phyloP scores from a whole-genome alignment of 2,113 vertebrate species.

The Syngnathus scovelli region DNA sequence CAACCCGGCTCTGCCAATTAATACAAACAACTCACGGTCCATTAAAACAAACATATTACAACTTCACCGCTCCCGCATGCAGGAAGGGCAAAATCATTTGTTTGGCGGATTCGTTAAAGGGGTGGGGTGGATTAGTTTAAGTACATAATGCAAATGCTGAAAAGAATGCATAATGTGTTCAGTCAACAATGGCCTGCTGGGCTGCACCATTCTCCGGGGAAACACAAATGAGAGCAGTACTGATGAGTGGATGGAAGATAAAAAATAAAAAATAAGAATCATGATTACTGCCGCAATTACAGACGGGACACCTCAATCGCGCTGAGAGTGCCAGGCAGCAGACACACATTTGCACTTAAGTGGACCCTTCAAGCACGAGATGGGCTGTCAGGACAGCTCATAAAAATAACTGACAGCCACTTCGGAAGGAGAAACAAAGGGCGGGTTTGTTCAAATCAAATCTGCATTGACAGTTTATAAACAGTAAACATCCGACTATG shows the following conservation, averaged over 20 bases:
- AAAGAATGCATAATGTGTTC: conserved; percentile 34
- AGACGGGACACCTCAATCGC: conserved; percentile 48
- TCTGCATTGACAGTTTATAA: not conserved
- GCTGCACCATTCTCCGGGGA: conserved; percentile 55
- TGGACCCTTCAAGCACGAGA: conserved; percentile 29
- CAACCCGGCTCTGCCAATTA: conserved; percentile 48
- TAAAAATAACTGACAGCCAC: conserved; percentile 14
- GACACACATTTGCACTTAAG: conserved; percentile 52
- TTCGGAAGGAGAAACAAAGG: not conserved
- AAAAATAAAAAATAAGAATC: conserved; percentile 58
- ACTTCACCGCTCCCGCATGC: conserved; percentile 28
- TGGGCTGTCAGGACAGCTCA: conserved; percentile 5
- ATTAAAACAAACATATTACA: conserved; percentile 55
- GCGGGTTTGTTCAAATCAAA: not conserved
- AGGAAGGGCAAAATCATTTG: conserved; percentile 39
- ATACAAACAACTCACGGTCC: conserved; percentile 49
- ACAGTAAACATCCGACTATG: not conserved
- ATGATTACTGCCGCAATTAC: conserved; percentile 65
- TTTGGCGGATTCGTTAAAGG: conserved; percentile 35
- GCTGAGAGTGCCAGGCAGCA: conserved; percentile 41
- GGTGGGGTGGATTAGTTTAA: conserved; percentile 27
- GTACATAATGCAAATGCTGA: conserved; percentile 50
- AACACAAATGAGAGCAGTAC: conserved; percentile 57
- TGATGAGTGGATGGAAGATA: conserved; percentile 35
- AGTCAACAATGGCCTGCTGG: conserved; percentile 58